Evolutionary conservation across 2,888 invertebrate genomes (phyloP).

Genomic region (Zygothrica quintamaculata): DNA sequence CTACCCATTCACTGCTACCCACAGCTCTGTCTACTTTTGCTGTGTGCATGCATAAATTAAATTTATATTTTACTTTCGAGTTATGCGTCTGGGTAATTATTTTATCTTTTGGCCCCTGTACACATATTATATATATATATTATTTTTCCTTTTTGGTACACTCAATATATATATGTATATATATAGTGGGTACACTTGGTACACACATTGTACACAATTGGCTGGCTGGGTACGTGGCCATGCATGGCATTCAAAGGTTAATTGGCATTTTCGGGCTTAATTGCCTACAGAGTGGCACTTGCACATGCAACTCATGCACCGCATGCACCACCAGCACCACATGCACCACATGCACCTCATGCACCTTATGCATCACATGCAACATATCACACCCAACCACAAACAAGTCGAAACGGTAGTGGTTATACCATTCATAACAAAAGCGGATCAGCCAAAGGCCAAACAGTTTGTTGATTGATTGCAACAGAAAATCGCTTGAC

Average conservation of each 20-base stretch:
- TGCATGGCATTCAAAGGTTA: conserved; percentile 78
- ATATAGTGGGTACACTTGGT: neutral
- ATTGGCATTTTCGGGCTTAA: conserved; percentile 78
- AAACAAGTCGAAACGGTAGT: conserved; percentile 45
- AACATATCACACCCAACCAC: conserved; percentile 26
- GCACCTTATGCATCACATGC: conserved; percentile 21
- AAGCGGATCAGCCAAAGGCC: conserved; percentile 26
- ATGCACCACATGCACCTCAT: conserved; percentile 12
- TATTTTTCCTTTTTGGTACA: too few relatives aligned
- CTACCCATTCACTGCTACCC: neutral
- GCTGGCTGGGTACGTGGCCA: conserved; percentile 61
- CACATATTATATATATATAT: too few relatives aligned
- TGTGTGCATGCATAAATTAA: conserved; percentile 78
- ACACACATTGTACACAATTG: conserved; percentile 3
- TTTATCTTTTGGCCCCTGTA: conserved; percentile 64
- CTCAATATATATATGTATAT: too few relatives aligned
- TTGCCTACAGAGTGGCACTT: conserved; percentile 69
- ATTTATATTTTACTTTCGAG: conserved; percentile 78
- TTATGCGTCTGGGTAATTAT: conserved; percentile 80
- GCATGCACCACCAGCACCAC: neutral
- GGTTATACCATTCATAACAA: neutral
- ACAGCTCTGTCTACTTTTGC: conserved; percentile 37
- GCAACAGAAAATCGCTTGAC: conserved; percentile 54
- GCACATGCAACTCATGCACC: conserved; percentile 34
- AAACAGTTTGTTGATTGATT: conserved; percentile 60